A percentile compares a stretch with the other conserved stretches of the same genome.
Conservation (phyloP, 2,888 invertebrate species). For the Sphinx pinastri region DNA sequence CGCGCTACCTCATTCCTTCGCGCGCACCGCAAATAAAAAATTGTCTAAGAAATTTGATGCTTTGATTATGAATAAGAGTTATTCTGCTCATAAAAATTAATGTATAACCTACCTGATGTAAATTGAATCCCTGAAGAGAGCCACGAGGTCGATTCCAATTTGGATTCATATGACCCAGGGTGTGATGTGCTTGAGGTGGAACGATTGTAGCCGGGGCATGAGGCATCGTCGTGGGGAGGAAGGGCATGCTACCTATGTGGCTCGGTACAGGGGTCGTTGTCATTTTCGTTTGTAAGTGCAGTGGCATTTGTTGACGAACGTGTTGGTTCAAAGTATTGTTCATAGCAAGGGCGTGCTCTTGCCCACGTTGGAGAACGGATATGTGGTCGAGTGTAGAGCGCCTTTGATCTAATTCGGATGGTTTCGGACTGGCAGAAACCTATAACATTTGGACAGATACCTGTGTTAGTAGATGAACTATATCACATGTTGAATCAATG, state of each 20-base stretch:
- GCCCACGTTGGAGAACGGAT: conserved; percentile 28
- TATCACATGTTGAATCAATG: background rate
- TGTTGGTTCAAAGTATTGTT: conserved; percentile 42
- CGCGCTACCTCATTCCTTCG: no score
- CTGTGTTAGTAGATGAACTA: background rate
- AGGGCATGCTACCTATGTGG: conserved; percentile 73
- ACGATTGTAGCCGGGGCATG: conserved; percentile 46
- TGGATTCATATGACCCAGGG: conserved; percentile 57
- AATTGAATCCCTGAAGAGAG: conserved; percentile 63
- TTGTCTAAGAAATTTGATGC: no score
- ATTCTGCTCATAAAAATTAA: no score
- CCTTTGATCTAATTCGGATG: conserved; percentile 58
- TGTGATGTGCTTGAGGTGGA: conserved; percentile 55
- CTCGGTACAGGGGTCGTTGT: conserved; percentile 42
- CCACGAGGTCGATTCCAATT: conserved; percentile 66
- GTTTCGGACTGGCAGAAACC: conserved; percentile 69
- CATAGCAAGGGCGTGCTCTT: background rate
- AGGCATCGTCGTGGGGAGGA: conserved; percentile 59
- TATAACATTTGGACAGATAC: conserved; percentile 7
- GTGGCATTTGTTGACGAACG: conserved; percentile 46
- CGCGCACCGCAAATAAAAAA: no score
- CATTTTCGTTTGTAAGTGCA: conserved; percentile 57
- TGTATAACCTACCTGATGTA: conserved; percentile 18
- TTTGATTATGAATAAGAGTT: no score
- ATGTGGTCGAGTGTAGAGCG: conserved; percentile 55